These are phyloP conservation scores for Eremophila alpestris DNA, from an alignment of 2,797 vertebrate species.

Conservation along the genomic window DNA sequence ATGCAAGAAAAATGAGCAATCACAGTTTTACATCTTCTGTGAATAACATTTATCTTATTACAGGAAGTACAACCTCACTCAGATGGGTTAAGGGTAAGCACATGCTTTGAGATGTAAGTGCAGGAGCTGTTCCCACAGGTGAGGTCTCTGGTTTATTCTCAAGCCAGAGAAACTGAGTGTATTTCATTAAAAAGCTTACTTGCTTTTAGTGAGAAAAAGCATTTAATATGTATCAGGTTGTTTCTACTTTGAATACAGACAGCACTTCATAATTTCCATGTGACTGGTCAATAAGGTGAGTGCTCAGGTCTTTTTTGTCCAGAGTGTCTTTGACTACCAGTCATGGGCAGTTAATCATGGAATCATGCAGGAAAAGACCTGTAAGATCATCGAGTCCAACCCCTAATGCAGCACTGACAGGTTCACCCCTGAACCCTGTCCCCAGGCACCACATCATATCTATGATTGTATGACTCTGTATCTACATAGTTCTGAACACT, in stretches of 20 bases:
- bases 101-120: neutral
- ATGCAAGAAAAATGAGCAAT: neutral
- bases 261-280: neutral
- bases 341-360: neutral
- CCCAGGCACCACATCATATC: no score
- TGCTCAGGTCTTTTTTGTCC: neutral
- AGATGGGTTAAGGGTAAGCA: neutral
- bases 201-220: neutral
- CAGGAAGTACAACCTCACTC: neutral
- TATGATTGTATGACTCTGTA: neutral
- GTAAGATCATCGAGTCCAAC: rapidly evolving
- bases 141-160: neutral
- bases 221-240: neutral
- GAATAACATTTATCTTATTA: neutral
- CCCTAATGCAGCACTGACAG: neutral
- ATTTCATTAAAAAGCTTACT: neutral
- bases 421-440: neutral
- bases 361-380: neutral
- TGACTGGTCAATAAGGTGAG: neutral
- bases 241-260: neutral
- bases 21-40: neutral
- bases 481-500: neutral
- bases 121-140: neutral
- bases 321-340: neutral
- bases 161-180: neutral